These are phyloP conservation scores for Strigamia maritima DNA, from an alignment of 2,888 invertebrate genomes.

Conservation along the genomic window DNA sequence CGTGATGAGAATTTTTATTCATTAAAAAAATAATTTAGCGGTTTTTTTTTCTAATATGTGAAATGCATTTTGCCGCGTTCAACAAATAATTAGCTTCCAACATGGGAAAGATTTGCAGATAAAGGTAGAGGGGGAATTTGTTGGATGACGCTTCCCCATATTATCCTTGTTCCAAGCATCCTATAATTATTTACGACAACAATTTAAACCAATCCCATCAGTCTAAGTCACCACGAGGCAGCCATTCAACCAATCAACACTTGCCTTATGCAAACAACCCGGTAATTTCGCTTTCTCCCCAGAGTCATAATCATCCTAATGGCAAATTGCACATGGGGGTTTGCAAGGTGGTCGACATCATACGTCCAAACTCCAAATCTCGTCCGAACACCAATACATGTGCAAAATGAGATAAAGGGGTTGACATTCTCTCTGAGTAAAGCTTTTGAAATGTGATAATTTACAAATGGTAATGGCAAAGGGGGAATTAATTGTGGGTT, in stretches of 20 bases:
- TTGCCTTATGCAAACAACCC: slow-evolving; percentile 13
- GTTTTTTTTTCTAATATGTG: background rate
- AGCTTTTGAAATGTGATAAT: slow-evolving; percentile 29
- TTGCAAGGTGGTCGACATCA: slow-evolving; percentile 24
- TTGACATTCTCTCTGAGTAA: slow-evolving; percentile 12
- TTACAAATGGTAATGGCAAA: slow-evolving; percentile 5
- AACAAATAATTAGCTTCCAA: slow-evolving; percentile 2
- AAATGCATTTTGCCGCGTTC: background rate
- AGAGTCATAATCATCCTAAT: slow-evolving; percentile 28
- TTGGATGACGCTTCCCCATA: background rate
- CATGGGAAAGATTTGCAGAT: slow-evolving; percentile 17
- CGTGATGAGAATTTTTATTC: slow-evolving; percentile 1
- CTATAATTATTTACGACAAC: slow-evolving; percentile 32
- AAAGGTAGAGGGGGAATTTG: background rate
- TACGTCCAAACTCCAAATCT: slow-evolving; percentile 16
- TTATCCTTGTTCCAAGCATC: background rate
- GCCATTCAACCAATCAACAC: slow-evolving; percentile 32
- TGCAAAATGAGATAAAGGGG: slow-evolving; percentile 30
- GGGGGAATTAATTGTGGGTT: slow-evolving; percentile 33
- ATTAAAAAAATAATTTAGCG: slow-evolving; percentile 22
- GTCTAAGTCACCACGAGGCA: slow-evolving; percentile 12
- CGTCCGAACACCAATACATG: slow-evolving; percentile 27
- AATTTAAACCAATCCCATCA: slow-evolving; percentile 34
- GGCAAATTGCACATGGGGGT: slow-evolving; percentile 25
- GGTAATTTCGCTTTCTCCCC: slow-evolving; percentile 27